Evolutionary conservation across 2,888 invertebrate species (phyloP), one percentile per base, ranked within the genome.

Genomic region (Polydrusus pterygomalis): DNA sequence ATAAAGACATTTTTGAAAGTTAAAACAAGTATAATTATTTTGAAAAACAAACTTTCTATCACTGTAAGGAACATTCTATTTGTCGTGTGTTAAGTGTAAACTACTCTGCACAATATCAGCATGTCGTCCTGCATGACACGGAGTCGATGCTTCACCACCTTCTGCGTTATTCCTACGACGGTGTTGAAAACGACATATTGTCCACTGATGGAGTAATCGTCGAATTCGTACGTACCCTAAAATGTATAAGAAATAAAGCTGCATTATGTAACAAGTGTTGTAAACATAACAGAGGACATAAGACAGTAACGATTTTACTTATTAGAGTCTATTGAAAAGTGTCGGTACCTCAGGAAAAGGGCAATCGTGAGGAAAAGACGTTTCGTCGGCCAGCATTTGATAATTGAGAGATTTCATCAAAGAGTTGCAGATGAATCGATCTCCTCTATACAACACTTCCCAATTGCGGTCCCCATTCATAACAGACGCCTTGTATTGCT

Each of bases 181-280:
- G 77, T 75, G 51, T 75, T 77, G 25, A 78, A 60, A 43, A 77
- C 71, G 13, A 69, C 65, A 30, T 77, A 78, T 62, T 77, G 72
- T 0, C 78, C 78, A 65, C 77, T 78, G 8, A 78, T 65, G 0
- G 78, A 70, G 25, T 75, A 78, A 1, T 65, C 34, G 0, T 45
- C 56, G 9, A 78, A 17, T 13, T 58, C 34, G 30, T 77, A 77
- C 7, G 13, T 43, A 54, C 70, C 77, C 78, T 78, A 70, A 67
- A 76, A 77, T 0, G 17, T 43, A 47, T 38, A 38, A 25, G 8
- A 34, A 34, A 34, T 34, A 6, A 10, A 34, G 34, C 9, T 34
- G 8, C 34, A 9, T 30, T 30, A 7, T 30, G 30, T 30, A 2
- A 30, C 30, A 6, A 7, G 30, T 30, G 30, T 30, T n/a, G n/a